Evolutionary conservation across 2,888 invertebrate species (phyloP).

Genomic region (Luperina nickerlii): DNA sequence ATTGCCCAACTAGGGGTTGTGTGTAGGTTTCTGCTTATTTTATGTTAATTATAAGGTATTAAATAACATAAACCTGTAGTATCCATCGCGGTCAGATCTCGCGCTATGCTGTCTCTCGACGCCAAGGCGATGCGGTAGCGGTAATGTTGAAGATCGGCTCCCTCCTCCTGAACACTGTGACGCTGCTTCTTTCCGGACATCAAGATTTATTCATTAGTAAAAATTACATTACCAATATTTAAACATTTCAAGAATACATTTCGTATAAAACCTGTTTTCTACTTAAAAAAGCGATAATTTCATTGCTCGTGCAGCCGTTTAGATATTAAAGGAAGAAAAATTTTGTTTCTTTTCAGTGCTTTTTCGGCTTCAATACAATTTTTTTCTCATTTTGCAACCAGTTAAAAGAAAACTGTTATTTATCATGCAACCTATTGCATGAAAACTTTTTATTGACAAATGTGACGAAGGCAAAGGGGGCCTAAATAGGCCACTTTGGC

Average conservation of each 20-base stretch:
- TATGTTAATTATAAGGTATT: neutral
- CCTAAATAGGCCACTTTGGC: no score
- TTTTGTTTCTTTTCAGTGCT: neutral
- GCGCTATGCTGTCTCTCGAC: slow-evolving; percentile 91
- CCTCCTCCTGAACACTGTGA: slow-evolving; percentile 89
- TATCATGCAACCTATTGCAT: neutral
- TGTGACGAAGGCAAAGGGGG: neutral
- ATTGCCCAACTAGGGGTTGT: neutral
- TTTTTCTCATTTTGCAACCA: neutral
- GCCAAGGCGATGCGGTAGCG: slow-evolving; percentile 93
- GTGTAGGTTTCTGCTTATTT: neutral
- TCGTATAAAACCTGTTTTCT: slow-evolving; percentile 13
- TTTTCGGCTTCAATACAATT: neutral
- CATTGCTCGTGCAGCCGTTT: neutral
- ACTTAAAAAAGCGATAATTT: neutral
- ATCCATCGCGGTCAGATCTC: slow-evolving; percentile 94
- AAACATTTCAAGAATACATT: neutral
- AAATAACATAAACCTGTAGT: slow-evolving; percentile 91
- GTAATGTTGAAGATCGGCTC: slow-evolving; percentile 95
- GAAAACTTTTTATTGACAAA: slow-evolving; percentile 3
- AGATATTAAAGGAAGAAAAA: no score
- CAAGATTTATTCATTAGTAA: slow-evolving; percentile 47
- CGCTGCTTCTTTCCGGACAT: slow-evolving; percentile 90
- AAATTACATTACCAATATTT: neutral
- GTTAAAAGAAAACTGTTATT: neutral